phyloP scores from a whole-genome alignment of 92 coral and sea anemone genomes.

The Bergia sp. region DNA sequence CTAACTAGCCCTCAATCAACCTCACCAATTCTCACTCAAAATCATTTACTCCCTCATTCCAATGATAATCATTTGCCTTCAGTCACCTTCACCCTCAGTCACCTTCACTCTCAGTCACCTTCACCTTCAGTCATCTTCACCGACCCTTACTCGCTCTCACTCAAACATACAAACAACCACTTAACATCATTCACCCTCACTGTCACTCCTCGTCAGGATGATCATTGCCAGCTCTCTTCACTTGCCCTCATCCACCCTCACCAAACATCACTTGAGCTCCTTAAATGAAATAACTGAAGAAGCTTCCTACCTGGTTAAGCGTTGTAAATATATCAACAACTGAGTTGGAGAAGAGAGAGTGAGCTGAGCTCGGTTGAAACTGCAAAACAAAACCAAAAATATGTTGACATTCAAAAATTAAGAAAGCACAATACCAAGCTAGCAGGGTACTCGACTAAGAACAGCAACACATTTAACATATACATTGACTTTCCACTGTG shows the following conservation, averaged over 20 bases:
- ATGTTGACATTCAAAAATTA: no score
- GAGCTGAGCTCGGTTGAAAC: constrained; percentile 92
- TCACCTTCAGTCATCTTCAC: background rate
- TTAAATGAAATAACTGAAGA: background rate
- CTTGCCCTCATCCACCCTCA: background rate
- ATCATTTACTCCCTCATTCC: background rate
- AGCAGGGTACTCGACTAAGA: no score
- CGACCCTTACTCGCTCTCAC: background rate
- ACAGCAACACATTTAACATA: no score
- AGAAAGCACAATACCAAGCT: no score
- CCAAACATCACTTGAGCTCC: background rate
- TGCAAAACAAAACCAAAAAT: constrained; percentile 27
- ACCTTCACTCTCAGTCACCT: background rate
- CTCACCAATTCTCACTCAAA: background rate
- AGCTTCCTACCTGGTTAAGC: constrained; percentile 82
- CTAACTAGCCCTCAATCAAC: background rate
- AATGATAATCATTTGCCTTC: background rate
- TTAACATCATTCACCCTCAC: background rate
- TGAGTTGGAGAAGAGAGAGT: constrained; percentile 86
- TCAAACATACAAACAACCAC: background rate
- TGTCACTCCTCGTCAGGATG: background rate
- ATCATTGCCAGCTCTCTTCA: background rate
- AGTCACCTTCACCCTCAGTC: no score
- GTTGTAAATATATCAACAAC: constrained; percentile 96
- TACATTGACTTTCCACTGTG: no score